Base-by-base conservation (phyloP, 2,888 invertebrate species). In the Fragum whitleyi region DNA sequence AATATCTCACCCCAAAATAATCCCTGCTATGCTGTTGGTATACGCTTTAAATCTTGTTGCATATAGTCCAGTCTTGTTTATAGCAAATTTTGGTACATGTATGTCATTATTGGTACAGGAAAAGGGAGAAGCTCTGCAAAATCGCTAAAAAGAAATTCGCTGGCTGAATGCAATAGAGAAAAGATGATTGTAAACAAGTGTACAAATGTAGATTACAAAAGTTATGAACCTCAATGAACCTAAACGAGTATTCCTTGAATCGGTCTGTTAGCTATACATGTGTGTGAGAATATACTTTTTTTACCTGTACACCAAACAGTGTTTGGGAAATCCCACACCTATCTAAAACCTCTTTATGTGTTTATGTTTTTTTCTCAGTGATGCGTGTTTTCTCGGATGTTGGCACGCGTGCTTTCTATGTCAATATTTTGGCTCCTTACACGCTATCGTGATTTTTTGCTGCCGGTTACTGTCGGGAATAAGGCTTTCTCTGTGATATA, bases 361-460 rank as follows among this genome's bases (percentile, higher is more conserved):
- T 47, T 47, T 47, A 47, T 47, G 47, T 47, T 47, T 47, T 47
- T 47, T 47, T 47, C 47, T 47, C 16, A 16, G 47, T 47, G 47
- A 47, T 47, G 47, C 47, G 47, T 47, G 47, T 47, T 47, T 47
- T 47, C 47, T 47, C 47, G 47, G n/a, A 14, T 47, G 47, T 47
- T 47, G 47, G 47, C 47, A 47, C 47, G 47, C 47, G 47, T n/a
- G 3, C 19, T 47, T 47, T 47, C 47, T 47, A 47, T 47, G 47
- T 47, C 47, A 47, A 47, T 47, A 47, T 47, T 47, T 47, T 47
- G 47, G 47, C 47, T 47, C n/a, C 39, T 47, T 9, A 47, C 47
- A 47, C 47, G 47, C 47, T 19, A 3, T 47, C 47, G 5, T 47
- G 47, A 47, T 47, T 47, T 47, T 36, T 47, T 47, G 47, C 47